Conservation (phyloP, 2,888 invertebrate genomes). For the Resseliella maxima region DNA sequence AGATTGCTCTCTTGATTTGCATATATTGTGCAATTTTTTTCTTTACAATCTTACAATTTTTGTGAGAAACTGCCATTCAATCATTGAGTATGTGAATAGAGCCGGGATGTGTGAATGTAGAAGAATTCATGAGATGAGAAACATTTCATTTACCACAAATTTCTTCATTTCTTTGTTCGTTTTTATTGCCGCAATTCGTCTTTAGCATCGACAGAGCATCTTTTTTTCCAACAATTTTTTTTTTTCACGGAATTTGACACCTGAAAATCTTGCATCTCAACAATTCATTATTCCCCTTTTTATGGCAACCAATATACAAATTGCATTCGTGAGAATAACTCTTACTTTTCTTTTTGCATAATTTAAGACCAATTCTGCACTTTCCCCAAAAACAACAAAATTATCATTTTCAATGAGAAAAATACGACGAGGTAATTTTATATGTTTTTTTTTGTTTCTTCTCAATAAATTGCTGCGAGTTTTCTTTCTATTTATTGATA, state of each 20-base stretch:
- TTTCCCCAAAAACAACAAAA: not conserved
- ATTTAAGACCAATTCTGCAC: not conserved
- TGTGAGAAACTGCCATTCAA: not conserved
- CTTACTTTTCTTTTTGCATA: constrained; percentile 30
- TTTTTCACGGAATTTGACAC: constrained; percentile 37
- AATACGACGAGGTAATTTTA: too few relatives aligned
- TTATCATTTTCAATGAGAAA: not conserved
- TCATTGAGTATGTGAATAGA: too few relatives aligned
- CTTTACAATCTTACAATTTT: not conserved
- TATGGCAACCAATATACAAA: not conserved
- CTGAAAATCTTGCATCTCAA: not conserved
- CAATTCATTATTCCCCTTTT: not conserved
- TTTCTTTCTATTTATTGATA: too few relatives aligned
- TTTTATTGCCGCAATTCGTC: not conserved
- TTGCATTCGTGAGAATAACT: constrained; percentile 16
- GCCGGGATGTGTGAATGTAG: not conserved
- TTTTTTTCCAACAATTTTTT: not conserved
- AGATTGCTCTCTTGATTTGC: not conserved
- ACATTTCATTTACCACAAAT: constrained; percentile 18
- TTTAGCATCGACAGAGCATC: not conserved
- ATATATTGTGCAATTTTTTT: constrained; percentile 26
- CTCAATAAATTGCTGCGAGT: too few relatives aligned
- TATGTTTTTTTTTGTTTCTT: not conserved
- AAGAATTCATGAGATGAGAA: constrained; percentile 2
- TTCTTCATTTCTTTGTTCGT: not conserved